phyloP scores from a whole-genome alignment of 2,113 vertebrate genomes.

The mouse (Mus musculus) region DNA sequence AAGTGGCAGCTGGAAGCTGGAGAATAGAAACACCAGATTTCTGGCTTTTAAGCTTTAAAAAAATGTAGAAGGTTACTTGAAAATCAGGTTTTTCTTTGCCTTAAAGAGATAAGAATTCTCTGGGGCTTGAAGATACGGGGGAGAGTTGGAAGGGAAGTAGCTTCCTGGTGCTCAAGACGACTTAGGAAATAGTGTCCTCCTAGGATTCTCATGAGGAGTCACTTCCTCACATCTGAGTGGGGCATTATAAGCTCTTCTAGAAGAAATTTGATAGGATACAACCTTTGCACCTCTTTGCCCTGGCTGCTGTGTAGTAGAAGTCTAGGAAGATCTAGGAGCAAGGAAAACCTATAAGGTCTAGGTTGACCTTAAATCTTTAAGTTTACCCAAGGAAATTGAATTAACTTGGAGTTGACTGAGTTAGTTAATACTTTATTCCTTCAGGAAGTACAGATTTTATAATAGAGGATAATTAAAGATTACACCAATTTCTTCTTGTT shows the following conservation, averaged over 20 bases:
- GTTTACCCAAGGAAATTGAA: neutral
- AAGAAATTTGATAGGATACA: neutral
- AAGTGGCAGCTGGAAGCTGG: slow-evolving; percentile 11
- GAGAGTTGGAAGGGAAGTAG: neutral
- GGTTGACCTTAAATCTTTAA: neutral
- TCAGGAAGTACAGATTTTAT: neutral
- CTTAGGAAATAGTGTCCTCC: too few relatives aligned
- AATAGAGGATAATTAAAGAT: neutral
- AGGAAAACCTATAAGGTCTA: neutral
- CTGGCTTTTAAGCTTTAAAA: slow-evolving; percentile 16
- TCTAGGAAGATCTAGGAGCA: neutral
- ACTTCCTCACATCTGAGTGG: neutral
- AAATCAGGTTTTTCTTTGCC: slow-evolving; percentile 72
- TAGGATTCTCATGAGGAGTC: neutral
- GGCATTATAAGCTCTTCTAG: neutral
- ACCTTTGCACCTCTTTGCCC: neutral
- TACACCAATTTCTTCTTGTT: neutral
- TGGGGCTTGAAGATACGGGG: neutral
- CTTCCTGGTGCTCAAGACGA: neutral
- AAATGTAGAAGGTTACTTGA: neutral
- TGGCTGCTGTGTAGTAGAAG: neutral
- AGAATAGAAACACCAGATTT: slow-evolving; percentile 26
- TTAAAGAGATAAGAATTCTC: slow-evolving; percentile 60
- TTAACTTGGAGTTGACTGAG: neutral
- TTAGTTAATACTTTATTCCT: neutral